These are phyloP conservation scores for Lithodes maja DNA, from an alignment of 2,888 invertebrate species.

Conservation along the genomic window DNA sequence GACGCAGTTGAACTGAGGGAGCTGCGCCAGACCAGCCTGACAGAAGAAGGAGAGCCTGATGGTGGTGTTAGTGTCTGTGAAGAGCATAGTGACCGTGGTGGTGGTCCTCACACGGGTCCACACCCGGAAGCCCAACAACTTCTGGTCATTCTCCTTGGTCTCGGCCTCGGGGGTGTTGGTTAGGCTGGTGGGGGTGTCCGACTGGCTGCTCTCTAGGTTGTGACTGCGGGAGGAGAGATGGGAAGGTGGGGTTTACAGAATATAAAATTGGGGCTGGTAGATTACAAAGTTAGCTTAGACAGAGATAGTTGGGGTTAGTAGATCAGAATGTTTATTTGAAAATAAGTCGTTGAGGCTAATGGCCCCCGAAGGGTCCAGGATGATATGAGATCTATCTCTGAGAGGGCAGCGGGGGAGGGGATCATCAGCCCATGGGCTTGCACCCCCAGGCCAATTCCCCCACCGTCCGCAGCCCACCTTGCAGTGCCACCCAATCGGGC, in stretches of 20 bases:
- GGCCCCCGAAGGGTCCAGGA: too few species aligned
- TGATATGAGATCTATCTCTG: too few species aligned
- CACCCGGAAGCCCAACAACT: background rate
- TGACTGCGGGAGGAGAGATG: background rate
- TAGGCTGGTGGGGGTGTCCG: background rate
- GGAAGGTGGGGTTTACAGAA: background rate
- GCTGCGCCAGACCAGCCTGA: conserved; percentile 1
- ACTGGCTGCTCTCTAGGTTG: background rate
- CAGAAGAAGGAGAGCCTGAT: conserved; percentile 39
- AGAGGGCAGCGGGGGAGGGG: too few species aligned
- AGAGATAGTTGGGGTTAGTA: too few species aligned
- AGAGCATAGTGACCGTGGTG: conserved; percentile 36
- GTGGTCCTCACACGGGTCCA: conserved; percentile 24
- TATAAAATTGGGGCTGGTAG: too few species aligned
- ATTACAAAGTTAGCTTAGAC: too few species aligned
- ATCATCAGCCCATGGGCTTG: too few species aligned
- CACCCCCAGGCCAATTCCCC: too few species aligned
- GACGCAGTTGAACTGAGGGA: conserved; percentile 16
- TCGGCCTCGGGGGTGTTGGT: background rate
- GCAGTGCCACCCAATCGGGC: too few species aligned
- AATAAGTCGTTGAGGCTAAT: too few species aligned
- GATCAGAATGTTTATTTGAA: too few species aligned
- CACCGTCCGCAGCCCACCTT: too few species aligned
- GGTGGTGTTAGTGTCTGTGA: conserved; percentile 40
- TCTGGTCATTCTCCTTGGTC: background rate